Conservation (phyloP, 2,888 invertebrate genomes). For the Leptura quadrifasciata region DNA sequence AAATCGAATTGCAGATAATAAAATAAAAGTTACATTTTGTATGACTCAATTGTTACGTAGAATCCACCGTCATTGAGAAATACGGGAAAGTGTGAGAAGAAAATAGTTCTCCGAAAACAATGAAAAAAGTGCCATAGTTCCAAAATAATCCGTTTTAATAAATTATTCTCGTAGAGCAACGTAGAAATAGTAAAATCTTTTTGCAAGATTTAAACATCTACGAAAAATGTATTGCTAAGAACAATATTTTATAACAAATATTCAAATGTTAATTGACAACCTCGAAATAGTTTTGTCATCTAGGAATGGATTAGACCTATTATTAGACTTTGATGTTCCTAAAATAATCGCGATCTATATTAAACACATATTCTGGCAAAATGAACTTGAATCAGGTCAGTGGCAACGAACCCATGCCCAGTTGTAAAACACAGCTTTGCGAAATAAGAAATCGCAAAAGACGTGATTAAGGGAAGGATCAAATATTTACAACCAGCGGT, state of each 20-base stretch:
- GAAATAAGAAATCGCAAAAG: background rate
- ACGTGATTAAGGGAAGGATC: background rate
- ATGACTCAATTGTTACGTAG: no score
- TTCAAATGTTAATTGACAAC: constrained; percentile 20
- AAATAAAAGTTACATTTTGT: no score
- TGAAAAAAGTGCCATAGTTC: no score
- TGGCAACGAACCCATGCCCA: constrained; percentile 67
- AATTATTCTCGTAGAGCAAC: no score
- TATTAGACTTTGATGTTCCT: constrained; percentile 53
- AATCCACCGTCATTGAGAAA: no score
- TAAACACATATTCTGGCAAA: constrained; percentile 52
- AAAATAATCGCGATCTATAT: constrained; percentile 52
- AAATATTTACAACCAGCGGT: background rate
- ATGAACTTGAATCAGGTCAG: constrained; percentile 70
- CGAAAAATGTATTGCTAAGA: no score
- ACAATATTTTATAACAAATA: constrained; percentile 20
- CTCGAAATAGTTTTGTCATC: constrained; percentile 45
- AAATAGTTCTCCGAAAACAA: no score
- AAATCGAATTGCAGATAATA: no score
- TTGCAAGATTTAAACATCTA: no score
- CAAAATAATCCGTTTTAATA: no score
- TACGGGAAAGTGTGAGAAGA: no score
- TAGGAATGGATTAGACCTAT: constrained; percentile 37
- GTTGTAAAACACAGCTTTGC: constrained; percentile 40
- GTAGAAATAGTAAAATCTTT: no score